phyloP scores from a whole-genome alignment of 2,888 invertebrate genomes.

The Buathra laborator region DNA sequence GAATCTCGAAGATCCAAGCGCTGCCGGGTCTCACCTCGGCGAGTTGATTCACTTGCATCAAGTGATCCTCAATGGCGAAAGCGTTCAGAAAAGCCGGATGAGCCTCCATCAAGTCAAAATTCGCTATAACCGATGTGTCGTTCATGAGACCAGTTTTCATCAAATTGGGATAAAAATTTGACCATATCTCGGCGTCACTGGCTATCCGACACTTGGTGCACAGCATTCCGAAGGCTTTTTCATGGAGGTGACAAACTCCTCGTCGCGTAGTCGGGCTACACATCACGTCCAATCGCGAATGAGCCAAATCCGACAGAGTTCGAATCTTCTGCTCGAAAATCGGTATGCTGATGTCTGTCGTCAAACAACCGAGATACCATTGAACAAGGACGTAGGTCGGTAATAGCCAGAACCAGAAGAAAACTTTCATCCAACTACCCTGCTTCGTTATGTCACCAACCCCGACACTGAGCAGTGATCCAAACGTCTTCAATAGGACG shows the following conservation, averaged over 20 bases:
- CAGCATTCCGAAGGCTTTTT: slow-evolving; percentile 5
- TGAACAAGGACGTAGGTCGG: slow-evolving; percentile 67
- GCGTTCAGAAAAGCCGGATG: slow-evolving; percentile 48
- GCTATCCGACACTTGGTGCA: slow-evolving; percentile 31
- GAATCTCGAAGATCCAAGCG: slow-evolving; percentile 45
- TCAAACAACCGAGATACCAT: slow-evolving; percentile 60
- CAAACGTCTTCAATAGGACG: slow-evolving; percentile 63
- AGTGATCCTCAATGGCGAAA: slow-evolving; percentile 21
- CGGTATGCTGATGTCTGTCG: slow-evolving; percentile 63
- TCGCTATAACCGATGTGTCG: slow-evolving; percentile 29
- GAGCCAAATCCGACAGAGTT: slow-evolving; percentile 54
- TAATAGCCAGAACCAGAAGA: slow-evolving; percentile 68
- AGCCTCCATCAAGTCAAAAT: slow-evolving; percentile 22
- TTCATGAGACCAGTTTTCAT: slow-evolving; percentile 35
- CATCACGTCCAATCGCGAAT: slow-evolving; percentile 59
- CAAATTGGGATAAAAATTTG: slow-evolving; percentile 44
- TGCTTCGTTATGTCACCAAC: slow-evolving; percentile 56
- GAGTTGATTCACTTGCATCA: slow-evolving; percentile 31
- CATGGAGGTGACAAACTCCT: slow-evolving; percentile 13
- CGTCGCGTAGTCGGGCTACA: slow-evolving; percentile 56
- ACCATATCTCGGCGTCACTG: slow-evolving; percentile 28
- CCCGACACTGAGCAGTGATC: slow-evolving; percentile 61
- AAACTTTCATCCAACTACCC: slow-evolving; percentile 52
- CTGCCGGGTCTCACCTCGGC: slow-evolving; percentile 35
- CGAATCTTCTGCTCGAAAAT: slow-evolving; percentile 54